Base-by-base conservation (phyloP, 2,113 vertebrate genomes). In the Diphyllodes magnificus region DNA sequence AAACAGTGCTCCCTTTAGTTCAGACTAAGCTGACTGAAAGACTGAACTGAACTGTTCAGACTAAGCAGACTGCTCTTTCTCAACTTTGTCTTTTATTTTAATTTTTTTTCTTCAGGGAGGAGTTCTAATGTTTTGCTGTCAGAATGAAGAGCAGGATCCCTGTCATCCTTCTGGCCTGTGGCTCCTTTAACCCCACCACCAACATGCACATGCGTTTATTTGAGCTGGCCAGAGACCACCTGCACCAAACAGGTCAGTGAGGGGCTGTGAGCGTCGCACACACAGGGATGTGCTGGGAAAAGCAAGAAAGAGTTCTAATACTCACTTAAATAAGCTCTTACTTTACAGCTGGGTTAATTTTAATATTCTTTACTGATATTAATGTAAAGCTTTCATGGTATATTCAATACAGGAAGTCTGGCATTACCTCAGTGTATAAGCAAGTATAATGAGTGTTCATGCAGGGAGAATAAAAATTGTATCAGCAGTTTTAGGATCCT, bases 131-230 rank as follows among this genome's bases (percentile, higher is more conserved):
- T 90, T 53, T 95, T 91, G 66, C 65, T 40, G 86, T 35, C 60
- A 87, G 78, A 47, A 98, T 99, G 99, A 98, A 97, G 92, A 94
- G 42, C 94, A 98, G 96, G 45, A 97, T 99, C 90, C 99, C 98
- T n/a, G 97, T 99, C 56, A 95, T 98, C 57, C 98, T 99, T 24
- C 96, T 99, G 40, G 98, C 98, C 51, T 99, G 99, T 56, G 99
- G 98, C 86, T 99, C 98, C 69, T 99, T 99, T 95, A 99, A 99
- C 96, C 99, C 99, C 88, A 99, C 99, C 97, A 99, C 99, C 93
- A 98, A 99, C 96, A 99, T 99, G 98, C 99, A 99, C 92, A 98
- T 99, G 98, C 98, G 98, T 88, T 97, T 99, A 85, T 99, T 99
- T 93, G 99, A 99, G 96, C 97, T 99, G 94, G 99, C 99, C 86